phyloP scores from a whole-genome alignment of 1,140 invertebrate species.

The Pseudomyrmex flavicornis region DNA sequence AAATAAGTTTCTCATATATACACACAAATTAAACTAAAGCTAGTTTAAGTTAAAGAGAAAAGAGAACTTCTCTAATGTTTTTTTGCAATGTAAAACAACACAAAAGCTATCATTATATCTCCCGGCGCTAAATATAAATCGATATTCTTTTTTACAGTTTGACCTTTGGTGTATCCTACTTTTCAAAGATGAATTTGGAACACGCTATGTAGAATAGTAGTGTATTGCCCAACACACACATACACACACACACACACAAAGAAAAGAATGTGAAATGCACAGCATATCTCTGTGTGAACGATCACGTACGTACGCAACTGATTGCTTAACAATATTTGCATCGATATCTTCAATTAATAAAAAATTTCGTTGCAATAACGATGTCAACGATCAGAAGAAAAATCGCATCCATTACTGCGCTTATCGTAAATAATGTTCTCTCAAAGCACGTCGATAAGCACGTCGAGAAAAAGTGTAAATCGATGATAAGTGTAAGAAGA shows the following conservation, averaged over 20 bases:
- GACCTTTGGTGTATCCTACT: neutral
- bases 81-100: too few relatives aligned
- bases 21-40: too few relatives aligned
- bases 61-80: too few relatives aligned
- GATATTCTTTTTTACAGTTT: neutral
- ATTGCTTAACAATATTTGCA: neutral
- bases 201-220: neutral
- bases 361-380: neutral
- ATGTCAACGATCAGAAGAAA: neutral
- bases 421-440: neutral
- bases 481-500: neutral
- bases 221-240: neutral
- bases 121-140: neutral
- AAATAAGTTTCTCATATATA: too few relatives aligned
- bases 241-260: too few relatives aligned
- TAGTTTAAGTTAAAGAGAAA: too few relatives aligned
- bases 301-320: neutral
- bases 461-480: too few relatives aligned
- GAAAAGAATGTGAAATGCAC: slow-evolving; percentile 1
- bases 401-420: neutral
- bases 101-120: neutral
- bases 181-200: slow-evolving; percentile 5
- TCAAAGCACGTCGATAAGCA: neutral
- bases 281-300: neutral
- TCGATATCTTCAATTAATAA: slow-evolving; percentile 13